These are phyloP conservation scores for Acromyrmex charruanus DNA, from an alignment of 1,140 invertebrate genomes.

Conservation along the genomic window DNA sequence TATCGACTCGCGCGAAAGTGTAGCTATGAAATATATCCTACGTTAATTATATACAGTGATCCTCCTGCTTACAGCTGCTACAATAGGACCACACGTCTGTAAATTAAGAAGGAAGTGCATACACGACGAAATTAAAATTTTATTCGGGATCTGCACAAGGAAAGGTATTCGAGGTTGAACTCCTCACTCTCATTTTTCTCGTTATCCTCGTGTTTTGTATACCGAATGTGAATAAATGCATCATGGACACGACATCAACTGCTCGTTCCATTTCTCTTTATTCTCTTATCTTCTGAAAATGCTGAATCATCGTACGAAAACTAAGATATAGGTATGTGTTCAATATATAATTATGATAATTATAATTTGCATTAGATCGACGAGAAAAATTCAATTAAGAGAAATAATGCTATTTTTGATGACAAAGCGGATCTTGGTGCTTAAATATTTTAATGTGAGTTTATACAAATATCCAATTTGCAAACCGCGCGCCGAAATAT, in stretches of 20 bases:
- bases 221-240: conserved; percentile 73
- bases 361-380: background rate
- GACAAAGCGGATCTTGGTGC: too few species aligned
- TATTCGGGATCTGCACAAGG: background rate
- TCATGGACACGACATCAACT: conserved; percentile 59
- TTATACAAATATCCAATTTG: too few species aligned
- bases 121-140: conserved; percentile 21
- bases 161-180: conserved; percentile 33
- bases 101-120: conserved; percentile 54
- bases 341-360: background rate
- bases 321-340: background rate
- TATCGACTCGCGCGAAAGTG: conserved; percentile 8
- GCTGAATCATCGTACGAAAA: too few species aligned
- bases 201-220: conserved; percentile 74
- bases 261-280: conserved; percentile 17
- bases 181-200: conserved; percentile 55
- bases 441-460: too few species aligned
- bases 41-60: conserved; percentile 71
- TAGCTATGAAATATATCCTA: background rate
- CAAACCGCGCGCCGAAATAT: too few species aligned
- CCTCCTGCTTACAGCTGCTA: conserved; percentile 89
- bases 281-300: background rate
- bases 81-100: conserved; percentile 91
- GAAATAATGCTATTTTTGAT: too few species aligned
- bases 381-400: background rate